Evolutionary conservation across 2,888 invertebrate genomes (phyloP).

Genomic region (Sarcophaga caerulescens): DNA sequence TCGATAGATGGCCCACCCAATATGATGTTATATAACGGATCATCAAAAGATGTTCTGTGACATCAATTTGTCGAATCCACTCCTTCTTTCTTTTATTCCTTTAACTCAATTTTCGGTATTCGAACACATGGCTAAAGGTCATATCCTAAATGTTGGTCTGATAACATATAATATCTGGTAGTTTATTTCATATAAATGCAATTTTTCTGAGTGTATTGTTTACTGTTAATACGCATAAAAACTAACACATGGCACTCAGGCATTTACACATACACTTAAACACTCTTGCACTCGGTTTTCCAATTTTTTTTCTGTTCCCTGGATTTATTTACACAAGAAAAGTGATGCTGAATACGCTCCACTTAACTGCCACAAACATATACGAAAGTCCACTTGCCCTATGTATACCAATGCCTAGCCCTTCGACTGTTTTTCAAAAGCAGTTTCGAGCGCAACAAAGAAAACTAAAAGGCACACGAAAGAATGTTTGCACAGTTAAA

Average conservation of each 20-base stretch:
- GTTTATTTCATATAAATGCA: too few relatives aligned
- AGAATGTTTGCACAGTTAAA: neutral
- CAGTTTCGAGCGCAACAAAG: too few relatives aligned
- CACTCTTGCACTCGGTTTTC: conserved; percentile 8
- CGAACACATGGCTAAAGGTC: too few relatives aligned
- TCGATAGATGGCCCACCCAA: too few relatives aligned
- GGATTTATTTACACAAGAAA: neutral
- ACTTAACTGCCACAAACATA: conserved; percentile 40
- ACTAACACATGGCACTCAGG: conserved; percentile 17
- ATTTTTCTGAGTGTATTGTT: conserved; percentile 2
- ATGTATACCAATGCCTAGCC: neutral
- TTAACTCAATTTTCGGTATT: too few relatives aligned
- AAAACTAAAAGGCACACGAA: neutral
- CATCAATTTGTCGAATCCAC: too few relatives aligned
- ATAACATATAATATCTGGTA: too few relatives aligned
- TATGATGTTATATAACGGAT: too few relatives aligned
- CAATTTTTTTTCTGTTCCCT: neutral
- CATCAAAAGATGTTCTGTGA: too few relatives aligned
- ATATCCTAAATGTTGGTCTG: too few relatives aligned
- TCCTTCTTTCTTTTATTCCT: too few relatives aligned
- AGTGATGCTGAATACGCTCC: conserved; percentile 12
- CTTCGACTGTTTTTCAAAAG: neutral
- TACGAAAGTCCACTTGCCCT: neutral
- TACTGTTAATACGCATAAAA: conserved; percentile 25
- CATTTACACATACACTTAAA: conserved; percentile 3